Evolutionary conservation across 2,797 vertebrate species (phyloP).

Genomic region (Hippocampus kuda): DNA sequence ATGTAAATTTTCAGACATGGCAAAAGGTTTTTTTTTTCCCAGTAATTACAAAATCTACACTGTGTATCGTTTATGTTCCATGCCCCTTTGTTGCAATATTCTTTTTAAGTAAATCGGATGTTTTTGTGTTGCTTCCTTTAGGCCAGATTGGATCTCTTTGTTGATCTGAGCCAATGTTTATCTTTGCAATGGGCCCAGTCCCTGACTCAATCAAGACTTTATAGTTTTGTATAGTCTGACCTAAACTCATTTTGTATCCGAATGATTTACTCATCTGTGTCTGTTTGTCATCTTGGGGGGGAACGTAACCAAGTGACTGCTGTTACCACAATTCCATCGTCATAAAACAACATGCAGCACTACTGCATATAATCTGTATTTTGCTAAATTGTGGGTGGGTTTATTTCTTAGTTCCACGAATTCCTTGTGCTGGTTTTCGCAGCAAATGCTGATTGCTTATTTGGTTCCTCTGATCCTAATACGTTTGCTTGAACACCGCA

Average conservation of each 20-base stretch:
- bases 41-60: no score
- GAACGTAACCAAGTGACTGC: neutral
- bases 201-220: neutral
- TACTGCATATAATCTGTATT: neutral
- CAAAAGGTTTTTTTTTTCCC: no score
- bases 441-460: neutral
- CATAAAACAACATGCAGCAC: neutral
- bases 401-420: neutral
- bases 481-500: neutral
- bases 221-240: no score
- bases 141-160: no score
- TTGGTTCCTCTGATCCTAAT: neutral
- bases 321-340: neutral
- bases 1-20: neutral
- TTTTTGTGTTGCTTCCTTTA: no score
- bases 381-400: neutral
- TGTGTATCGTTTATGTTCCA: no score
- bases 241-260: neutral
- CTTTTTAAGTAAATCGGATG: no score
- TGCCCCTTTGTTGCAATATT: no score
- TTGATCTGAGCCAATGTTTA: no score
- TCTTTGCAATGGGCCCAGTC: neutral
- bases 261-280: neutral
- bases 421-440: neutral
- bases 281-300: neutral